Base-by-base conservation (phyloP, 2,113 vertebrate genomes). In the Callipepla squamata region DNA sequence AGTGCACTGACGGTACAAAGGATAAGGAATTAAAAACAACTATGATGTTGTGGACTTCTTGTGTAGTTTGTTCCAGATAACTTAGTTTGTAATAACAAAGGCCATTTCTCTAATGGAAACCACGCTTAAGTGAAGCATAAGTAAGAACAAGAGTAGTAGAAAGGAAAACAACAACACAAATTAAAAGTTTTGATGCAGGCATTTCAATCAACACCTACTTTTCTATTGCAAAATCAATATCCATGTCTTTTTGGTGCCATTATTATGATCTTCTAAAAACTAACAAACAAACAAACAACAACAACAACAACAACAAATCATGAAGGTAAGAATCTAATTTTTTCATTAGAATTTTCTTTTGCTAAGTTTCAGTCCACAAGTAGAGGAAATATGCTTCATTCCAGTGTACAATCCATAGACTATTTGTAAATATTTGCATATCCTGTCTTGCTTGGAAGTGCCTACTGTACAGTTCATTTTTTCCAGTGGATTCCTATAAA, bases 81-180 rank as follows among this genome's bases (percentile, higher is more conserved):
- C 30, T 6, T 20, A 57, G 55, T n/a, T 57, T 45, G 20, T 73
- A 4, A 20, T 22, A 79, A 73, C 20, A 79, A 70, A 89, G 19
- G 1, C 10, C 10, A 42, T 14, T 85, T 47, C 32, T 25, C 10
- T 55, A 53, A 45, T 32, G 63, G 30, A 92, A 91, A 51, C 1
- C 5, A 17, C 3, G 7, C 38, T 88, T 73, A 42, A 40, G 3
- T 50, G 59, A 77, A 80, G 59, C 3, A 20, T 59, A 48, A 76
- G 86, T 11, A 15, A 68, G 85, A 59, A 3, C 63, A 19, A 2
- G 16, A 86, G 20, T 6, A 65, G 20, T 72, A 75, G 38, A 36
- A 75, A 66, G 69, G 48, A 20, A 0, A 55, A 0, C 7, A 55
- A 9, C 6, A 30, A 58, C 25, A 61, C 1, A 40, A 66, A 58